Conservation (phyloP, 2,888 invertebrate genomes). For the Tenthredo distinguenda region DNA sequence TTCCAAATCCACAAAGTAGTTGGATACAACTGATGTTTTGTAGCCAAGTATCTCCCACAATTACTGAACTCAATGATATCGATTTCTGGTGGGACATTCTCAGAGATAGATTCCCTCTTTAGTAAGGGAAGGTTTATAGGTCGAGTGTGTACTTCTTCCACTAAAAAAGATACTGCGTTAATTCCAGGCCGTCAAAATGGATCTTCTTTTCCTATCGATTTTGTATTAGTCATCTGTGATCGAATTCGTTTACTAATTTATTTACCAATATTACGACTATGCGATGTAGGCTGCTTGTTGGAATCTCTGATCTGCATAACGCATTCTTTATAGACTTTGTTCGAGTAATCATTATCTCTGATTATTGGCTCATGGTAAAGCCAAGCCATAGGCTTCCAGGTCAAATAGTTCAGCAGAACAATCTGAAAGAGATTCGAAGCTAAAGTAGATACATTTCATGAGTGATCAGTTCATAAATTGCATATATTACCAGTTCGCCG, state of each 20-base stretch:
- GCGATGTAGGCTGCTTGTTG: slow-evolving; percentile 56
- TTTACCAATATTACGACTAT: slow-evolving; percentile 67
- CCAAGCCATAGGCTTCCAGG: slow-evolving; percentile 71
- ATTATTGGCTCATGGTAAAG: slow-evolving; percentile 72
- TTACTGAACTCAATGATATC: slow-evolving; percentile 72
- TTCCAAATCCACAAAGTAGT: slow-evolving; percentile 75
- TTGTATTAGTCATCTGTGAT: slow-evolving; percentile 19
- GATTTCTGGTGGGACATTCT: slow-evolving; percentile 64
- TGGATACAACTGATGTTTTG: slow-evolving; percentile 73
- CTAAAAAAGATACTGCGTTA: slow-evolving; percentile 58
- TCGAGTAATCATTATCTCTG: slow-evolving; percentile 67
- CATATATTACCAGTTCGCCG: slow-evolving; percentile 70
- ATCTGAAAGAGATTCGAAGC: slow-evolving; percentile 62
- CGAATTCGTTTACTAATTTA: slow-evolving; percentile 54
- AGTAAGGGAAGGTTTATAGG: slow-evolving; percentile 72
- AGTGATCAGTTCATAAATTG: background rate
- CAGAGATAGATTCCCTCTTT: slow-evolving; percentile 60
- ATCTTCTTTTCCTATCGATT: background rate
- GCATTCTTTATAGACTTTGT: slow-evolving; percentile 71
- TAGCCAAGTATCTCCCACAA: slow-evolving; percentile 72
- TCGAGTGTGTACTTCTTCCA: slow-evolving; percentile 70
- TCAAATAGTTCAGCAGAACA: slow-evolving; percentile 71
- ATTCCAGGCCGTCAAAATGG: background rate
- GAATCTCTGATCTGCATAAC: slow-evolving; percentile 62
- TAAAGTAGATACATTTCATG: background rate